These are phyloP conservation scores for Pachypeltis micranthus DNA, from an alignment of 1,140 invertebrate genomes.

Conservation along the genomic window DNA sequence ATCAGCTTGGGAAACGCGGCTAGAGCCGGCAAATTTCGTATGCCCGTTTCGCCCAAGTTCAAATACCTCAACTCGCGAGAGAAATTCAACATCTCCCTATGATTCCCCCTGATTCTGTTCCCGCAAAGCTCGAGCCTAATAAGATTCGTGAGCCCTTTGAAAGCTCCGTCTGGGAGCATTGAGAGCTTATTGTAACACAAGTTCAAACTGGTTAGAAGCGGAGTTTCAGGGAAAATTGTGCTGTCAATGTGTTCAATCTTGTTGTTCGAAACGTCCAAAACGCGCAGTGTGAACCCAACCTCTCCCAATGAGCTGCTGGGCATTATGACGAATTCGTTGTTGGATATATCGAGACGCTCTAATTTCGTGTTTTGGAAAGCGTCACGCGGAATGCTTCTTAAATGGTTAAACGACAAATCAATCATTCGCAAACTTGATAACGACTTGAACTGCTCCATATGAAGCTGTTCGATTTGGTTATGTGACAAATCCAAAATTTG, in stretches of 20 bases:
- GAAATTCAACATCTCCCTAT: conserved; percentile 81
- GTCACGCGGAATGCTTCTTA: conserved; percentile 62
- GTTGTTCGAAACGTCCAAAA: conserved; percentile 66
- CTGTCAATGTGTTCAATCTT: conserved; percentile 75
- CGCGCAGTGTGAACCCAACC: conserved; percentile 58
- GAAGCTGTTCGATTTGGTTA: conserved; percentile 62
- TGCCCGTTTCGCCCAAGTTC: conserved; percentile 57
- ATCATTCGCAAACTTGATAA: conserved; percentile 60
- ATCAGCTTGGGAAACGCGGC: conserved; percentile 53
- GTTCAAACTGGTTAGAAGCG: conserved; percentile 63
- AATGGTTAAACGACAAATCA: conserved; percentile 59
- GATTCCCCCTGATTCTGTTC: conserved; percentile 72
- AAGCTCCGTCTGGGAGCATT: conserved; percentile 77
- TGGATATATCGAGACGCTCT: conserved; percentile 65
- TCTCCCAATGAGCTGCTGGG: conserved; percentile 57
- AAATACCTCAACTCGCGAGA: conserved; percentile 64
- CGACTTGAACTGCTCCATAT: conserved; percentile 71
- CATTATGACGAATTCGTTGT: conserved; percentile 64
- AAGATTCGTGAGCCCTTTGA: conserved; percentile 64
- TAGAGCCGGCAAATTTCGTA: conserved; percentile 57
- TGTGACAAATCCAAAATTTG: conserved; percentile 67
- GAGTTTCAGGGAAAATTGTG: conserved; percentile 70
- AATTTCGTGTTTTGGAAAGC: conserved; percentile 66
- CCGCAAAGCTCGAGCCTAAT: conserved; percentile 65
- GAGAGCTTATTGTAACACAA: conserved; percentile 68